These are phyloP conservation scores for Enteromius paludinosus DNA, from an alignment of 2,797 vertebrate species.

Conservation along the genomic window DNA sequence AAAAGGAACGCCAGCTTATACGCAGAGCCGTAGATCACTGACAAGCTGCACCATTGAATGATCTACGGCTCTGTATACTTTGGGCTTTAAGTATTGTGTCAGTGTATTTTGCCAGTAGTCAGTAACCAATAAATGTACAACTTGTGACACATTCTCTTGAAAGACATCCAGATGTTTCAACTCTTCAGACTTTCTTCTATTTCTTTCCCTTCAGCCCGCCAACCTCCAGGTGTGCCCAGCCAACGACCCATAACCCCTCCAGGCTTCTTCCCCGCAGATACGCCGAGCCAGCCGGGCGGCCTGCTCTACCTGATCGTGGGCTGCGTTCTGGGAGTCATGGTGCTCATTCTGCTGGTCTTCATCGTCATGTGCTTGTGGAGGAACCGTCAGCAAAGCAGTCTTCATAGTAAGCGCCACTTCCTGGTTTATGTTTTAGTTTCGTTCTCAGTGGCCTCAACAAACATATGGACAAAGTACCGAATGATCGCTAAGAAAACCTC, in stretches of 20 bases:
- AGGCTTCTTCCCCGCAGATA: constrained; percentile 68
- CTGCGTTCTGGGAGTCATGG: constrained; percentile 91
- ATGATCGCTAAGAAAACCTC: not conserved
- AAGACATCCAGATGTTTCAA: constrained; percentile 16
- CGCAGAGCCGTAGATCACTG: too few relatives aligned
- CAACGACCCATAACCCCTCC: constrained; percentile 86
- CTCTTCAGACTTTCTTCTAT: not conserved
- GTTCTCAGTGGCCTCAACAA: too few relatives aligned
- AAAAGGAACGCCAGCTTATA: too few relatives aligned
- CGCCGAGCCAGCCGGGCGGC: constrained; percentile 68
- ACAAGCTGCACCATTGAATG: too few relatives aligned
- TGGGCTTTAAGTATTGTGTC: not conserved
- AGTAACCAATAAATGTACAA: not conserved
- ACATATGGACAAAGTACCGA: not conserved
- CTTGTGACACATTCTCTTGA: not conserved
- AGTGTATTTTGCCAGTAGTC: too few relatives aligned
- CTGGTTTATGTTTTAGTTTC: not conserved
- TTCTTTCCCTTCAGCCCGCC: constrained; percentile 78
- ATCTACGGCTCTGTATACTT: too few relatives aligned
- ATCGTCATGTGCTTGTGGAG: constrained; percentile 98
- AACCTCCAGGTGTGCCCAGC: constrained; percentile 77
- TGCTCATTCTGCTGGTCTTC: constrained; percentile 92
- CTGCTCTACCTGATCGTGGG: constrained; percentile 93
- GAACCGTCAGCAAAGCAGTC: constrained; percentile 88
- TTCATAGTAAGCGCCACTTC: constrained; percentile 86